These are phyloP conservation scores for Ostrea edulis DNA, from an alignment of 1,140 invertebrate species.

Conservation along the genomic window DNA sequence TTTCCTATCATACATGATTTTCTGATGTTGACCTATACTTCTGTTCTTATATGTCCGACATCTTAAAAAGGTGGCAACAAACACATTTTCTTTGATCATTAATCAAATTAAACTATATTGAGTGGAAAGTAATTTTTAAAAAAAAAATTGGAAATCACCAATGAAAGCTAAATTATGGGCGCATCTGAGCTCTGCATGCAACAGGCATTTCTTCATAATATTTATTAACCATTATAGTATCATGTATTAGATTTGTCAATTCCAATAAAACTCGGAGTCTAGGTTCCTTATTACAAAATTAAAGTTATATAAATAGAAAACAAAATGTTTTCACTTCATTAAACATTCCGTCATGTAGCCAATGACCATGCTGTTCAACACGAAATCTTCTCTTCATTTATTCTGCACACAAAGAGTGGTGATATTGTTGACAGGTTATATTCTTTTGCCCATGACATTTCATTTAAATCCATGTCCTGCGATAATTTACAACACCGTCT, in stretches of 20 bases:
- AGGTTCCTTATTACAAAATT: not conserved
- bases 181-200: not conserved
- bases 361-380: not conserved
- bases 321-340: conserved; percentile 10
- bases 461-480: not conserved
- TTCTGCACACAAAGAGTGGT: not conserved
- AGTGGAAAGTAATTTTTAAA: too few relatives aligned
- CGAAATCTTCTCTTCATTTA: not conserved
- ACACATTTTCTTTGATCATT: too few relatives aligned
- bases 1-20: not conserved
- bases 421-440: conserved; percentile 10
- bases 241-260: not conserved
- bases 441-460: conserved; percentile 34
- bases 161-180: too few relatives aligned
- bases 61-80: too few relatives aligned
- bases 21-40: too few relatives aligned
- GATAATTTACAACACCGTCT: not conserved
- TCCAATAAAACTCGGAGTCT: not conserved
- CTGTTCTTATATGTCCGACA: too few relatives aligned
- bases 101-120: too few relatives aligned
- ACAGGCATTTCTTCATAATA: not conserved
- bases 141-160: not conserved
- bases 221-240: not conserved
- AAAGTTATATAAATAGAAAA: not conserved
- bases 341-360: conserved; percentile 4